Evolutionary conservation across 2,797 vertebrate genomes (phyloP).

Genomic region (Clarias platycephalus): DNA sequence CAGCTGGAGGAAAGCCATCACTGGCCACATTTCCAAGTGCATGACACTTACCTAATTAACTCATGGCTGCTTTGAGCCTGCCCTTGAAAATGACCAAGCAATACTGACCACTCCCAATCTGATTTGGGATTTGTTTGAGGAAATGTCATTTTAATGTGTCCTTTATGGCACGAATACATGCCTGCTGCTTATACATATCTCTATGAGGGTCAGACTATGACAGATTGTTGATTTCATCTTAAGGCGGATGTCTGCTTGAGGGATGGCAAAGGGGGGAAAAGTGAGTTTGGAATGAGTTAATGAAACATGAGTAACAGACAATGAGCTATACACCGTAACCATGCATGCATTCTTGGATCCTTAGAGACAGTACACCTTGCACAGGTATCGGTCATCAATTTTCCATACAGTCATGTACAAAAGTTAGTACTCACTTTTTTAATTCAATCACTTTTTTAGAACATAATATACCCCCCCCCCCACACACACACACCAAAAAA

Average conservation of each 20-base stretch:
- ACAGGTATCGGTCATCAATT: neutral
- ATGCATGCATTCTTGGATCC: neutral
- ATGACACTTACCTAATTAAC: constrained; percentile 85
- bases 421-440: too few relatives aligned
- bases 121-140: constrained; percentile 61
- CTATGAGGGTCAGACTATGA: constrained; percentile 48
- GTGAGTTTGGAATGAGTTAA: constrained; percentile 22
- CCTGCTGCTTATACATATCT: constrained; percentile 7
- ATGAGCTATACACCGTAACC: neutral
- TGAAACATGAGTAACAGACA: constrained; percentile 9
- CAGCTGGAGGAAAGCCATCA: constrained; percentile 68
- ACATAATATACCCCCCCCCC: too few relatives aligned
- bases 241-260: constrained; percentile 6
- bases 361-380: neutral
- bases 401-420: neutral
- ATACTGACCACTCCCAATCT: constrained; percentile 54
- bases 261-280: neutral
- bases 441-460: too few relatives aligned
- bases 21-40: constrained; percentile 69
- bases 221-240: constrained; percentile 47
- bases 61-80: constrained; percentile 64
- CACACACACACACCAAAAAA: too few relatives aligned
- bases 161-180: constrained; percentile 37
- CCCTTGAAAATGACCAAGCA: constrained; percentile 53
- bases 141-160: constrained; percentile 39